Percentiles rank a stretch among this genome's conserved stretches.
These are phyloP conservation scores for Fringilla coelebs DNA, from an alignment of 2,797 vertebrate species.

Conservation along the genomic window DNA sequence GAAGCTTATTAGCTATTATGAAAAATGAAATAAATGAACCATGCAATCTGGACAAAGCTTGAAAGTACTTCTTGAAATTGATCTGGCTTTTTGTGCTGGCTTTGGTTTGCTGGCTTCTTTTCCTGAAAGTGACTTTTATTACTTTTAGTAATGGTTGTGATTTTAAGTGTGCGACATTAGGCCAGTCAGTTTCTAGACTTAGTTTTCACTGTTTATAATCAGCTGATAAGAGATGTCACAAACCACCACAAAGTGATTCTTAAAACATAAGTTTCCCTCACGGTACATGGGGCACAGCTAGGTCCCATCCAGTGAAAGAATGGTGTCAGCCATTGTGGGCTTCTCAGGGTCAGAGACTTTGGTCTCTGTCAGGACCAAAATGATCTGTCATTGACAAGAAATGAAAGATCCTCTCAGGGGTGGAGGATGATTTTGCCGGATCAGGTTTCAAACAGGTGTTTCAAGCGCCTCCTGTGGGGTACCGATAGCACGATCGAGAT, in stretches of 20 bases:
- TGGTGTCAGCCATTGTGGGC: accelerated
- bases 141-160: background rate
- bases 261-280: accelerated
- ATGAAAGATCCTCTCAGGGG: accelerated
- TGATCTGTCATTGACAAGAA: background rate
- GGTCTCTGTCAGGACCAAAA: background rate
- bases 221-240: background rate
- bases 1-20: background rate
- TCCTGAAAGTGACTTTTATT: background rate
- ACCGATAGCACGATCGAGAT: accelerated
- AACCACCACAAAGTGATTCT: background rate
- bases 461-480: background rate
- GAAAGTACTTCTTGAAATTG: background rate
- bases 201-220: background rate
- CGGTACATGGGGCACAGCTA: accelerated
- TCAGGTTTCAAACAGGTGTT: background rate
- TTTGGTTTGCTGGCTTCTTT: background rate
- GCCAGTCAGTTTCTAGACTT: background rate
- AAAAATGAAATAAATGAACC: background rate
- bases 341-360: background rate
- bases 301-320: background rate
- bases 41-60: background rate
- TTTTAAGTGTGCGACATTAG: background rate
- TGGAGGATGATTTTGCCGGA: background rate
- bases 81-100: background rate